A percentile compares a stretch with the other conserved stretches of the same genome.
Evolutionary conservation across 2,113 vertebrate genomes (phyloP).

Genomic region (Seriola dumerili): DNA sequence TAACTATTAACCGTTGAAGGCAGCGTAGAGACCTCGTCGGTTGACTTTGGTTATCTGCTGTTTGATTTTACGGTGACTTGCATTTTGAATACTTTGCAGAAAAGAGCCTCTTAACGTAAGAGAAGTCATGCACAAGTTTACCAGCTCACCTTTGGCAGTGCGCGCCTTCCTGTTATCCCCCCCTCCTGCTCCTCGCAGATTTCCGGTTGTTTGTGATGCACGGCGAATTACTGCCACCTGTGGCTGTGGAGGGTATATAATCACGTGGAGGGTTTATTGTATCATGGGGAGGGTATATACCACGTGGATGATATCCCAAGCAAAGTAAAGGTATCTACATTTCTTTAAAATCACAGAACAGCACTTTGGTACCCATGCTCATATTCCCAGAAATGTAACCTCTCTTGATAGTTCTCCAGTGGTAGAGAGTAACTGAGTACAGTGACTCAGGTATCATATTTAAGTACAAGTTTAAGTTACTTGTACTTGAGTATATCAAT

Average conservation of each 20-base stretch:
- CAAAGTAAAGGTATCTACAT: no score
- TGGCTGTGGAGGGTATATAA: background rate
- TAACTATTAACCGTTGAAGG: background rate
- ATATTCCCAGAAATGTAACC: no score
- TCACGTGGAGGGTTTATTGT: no score
- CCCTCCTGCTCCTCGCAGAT: background rate
- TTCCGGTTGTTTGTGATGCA: background rate
- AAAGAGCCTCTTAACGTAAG: rapidly evolving
- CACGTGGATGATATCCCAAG: no score
- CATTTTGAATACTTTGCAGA: background rate
- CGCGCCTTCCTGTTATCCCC: background rate
- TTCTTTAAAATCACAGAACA: no score
- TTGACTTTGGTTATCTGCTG: background rate
- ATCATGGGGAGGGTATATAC: no score
- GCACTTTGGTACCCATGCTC: no score
- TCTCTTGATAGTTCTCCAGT: no score
- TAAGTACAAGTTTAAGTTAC: no score
- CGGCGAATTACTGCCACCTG: conserved; percentile 27
- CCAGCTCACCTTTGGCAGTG: rapidly evolving
- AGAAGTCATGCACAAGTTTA: background rate
- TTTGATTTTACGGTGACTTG: background rate
- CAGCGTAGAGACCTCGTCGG: background rate
- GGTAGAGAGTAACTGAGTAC: no score
- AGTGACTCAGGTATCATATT: no score
- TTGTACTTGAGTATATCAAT: no score